These are phyloP conservation scores for Rafetus swinhoei DNA, from an alignment of 2,113 vertebrate genomes.

Conservation along the genomic window DNA sequence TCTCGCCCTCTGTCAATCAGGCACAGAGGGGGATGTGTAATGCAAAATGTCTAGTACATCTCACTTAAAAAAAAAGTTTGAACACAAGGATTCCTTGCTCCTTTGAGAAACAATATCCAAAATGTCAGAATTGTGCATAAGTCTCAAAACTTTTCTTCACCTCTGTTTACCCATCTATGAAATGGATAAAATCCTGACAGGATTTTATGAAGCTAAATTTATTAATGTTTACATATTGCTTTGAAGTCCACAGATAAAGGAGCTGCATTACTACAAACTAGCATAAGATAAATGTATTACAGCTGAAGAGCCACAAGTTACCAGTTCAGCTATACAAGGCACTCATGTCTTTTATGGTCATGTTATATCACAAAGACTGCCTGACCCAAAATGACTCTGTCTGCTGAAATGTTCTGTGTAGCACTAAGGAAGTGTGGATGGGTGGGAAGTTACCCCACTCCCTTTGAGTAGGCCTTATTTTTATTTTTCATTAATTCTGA, in stretches of 20 bases:
- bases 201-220: neutral
- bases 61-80: neutral
- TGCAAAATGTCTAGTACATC: neutral
- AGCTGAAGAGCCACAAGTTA: neutral
- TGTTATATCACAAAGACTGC: neutral
- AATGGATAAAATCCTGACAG: neutral
- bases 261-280: neutral
- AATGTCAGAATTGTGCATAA: neutral
- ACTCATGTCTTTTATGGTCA: neutral
- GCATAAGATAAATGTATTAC: neutral
- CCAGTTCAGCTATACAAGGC: conserved; percentile 2
- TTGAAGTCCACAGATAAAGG: neutral
- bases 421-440: neutral
- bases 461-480: neutral
- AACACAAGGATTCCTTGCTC: neutral
- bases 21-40: neutral
- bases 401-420: neutral
- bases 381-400: neutral
- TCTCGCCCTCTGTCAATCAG: neutral
- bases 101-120: neutral
- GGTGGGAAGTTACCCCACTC: neutral
- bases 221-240: neutral
- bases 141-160: neutral
- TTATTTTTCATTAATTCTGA: neutral
- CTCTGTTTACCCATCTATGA: neutral